Base-by-base conservation (phyloP, 2,797 vertebrate species). In the Fundulus diaphanus region DNA sequence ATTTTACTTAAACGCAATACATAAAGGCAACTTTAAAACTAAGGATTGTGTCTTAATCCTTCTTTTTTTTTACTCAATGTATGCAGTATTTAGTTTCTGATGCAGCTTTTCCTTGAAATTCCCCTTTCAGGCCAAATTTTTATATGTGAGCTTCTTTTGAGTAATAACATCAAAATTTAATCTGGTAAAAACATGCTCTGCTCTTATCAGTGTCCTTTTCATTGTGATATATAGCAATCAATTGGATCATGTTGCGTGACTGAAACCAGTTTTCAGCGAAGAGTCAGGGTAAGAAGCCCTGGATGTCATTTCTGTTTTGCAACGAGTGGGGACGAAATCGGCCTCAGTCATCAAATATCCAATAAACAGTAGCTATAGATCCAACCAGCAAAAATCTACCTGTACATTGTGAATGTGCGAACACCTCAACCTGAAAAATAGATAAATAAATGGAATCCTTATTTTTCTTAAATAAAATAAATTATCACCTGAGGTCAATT, bases 331-430 rank as follows among this genome's bases (percentile, higher is more conserved):
- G 27, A 66, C 51, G 13, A 76, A 77, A 7, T 65, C 69, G 31
- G 1, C 24, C 33, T 20, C 5, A 11, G 29, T 67, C 67, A 76
- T 48, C 20, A 76, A 33, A 72, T 20, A 70, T 72, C 42, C 81
- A 72, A 83, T 70, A 88, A 75, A 79, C 79, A 71, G 16, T 52
- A 11, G 37, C 74, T 82, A 77, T 79, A 72, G 78, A 82, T 85
- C 79, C 31, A 51, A 82, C 33, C n/a, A 3, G 40, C 40, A 66
- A 44, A 66, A n/a, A 40, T 27, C 16, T 3, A 27, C 18, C 12
- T 66, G 24, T 24, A 44, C 37, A 24, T 44, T 49, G 48, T 18
- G 48, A 49, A 49, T 18, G 18, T 16, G 5, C 5, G 16, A 49
- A 16, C 12, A 46, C 12, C 15, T 46, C 3, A 9, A 46, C 11